phyloP scores from a whole-genome alignment of 2,113 vertebrate genomes.

The Notothenia rossii region DNA sequence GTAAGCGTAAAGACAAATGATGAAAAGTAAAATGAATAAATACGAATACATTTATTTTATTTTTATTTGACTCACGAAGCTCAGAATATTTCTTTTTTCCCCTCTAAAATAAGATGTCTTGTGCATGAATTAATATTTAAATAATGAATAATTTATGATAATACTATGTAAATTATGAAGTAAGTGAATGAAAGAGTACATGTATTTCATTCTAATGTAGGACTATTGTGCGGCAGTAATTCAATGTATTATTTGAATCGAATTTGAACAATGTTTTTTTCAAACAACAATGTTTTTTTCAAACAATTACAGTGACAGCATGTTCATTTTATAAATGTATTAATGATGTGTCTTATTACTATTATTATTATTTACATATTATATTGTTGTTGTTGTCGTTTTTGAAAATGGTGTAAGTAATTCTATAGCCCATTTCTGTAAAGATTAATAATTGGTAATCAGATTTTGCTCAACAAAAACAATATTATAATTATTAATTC shows the following conservation, averaged over 20 bases:
- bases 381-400: background rate
- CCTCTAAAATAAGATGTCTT: background rate
- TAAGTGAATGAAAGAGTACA: background rate
- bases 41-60: too few relatives aligned
- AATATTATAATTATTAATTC: background rate
- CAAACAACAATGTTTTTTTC: background rate
- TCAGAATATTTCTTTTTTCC: background rate
- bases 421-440: background rate
- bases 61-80: background rate
- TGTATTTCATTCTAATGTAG: slow-evolving; percentile 4
- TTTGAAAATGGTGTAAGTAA: background rate
- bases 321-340: too few relatives aligned
- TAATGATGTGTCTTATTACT: background rate
- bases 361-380: background rate
- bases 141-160: background rate
- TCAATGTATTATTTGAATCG: background rate
- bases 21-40: background rate
- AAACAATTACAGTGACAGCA: background rate
- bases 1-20: slow-evolving; percentile 1
- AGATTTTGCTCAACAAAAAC: background rate
- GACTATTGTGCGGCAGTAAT: slow-evolving; percentile 1
- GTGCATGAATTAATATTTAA: background rate
- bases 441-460: background rate
- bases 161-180: background rate
- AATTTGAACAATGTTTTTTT: background rate